These are phyloP conservation scores for Chrosomus eos DNA, from an alignment of 2,797 vertebrate genomes.

Conservation along the genomic window DNA sequence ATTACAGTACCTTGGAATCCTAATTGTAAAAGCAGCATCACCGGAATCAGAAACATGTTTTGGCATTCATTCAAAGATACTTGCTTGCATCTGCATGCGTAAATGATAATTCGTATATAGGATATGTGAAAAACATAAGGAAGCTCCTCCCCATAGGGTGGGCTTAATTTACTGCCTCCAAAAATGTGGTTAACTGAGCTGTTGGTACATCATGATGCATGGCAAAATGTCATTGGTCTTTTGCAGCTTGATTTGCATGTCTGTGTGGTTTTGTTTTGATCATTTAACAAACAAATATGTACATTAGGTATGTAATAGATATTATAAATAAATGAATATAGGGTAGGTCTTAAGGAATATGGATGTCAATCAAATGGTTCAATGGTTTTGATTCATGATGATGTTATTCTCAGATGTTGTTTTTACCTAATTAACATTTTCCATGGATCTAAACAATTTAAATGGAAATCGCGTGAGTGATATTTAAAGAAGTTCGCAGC, in stretches of 20 bases:
- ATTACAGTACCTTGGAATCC: constrained; percentile 69
- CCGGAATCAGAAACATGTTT: constrained; percentile 53
- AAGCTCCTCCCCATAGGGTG: constrained; percentile 41
- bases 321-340: not conserved
- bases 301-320: not conserved
- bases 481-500: not conserved
- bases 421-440: not conserved
- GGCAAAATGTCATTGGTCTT: not conserved
- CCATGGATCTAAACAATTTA: not conserved
- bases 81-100: not conserved
- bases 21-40: constrained; percentile 65
- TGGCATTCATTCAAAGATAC: constrained; percentile 20
- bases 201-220: not conserved
- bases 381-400: not conserved
- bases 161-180: not conserved
- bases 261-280: not conserved
- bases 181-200: constrained; percentile 36
- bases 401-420: not conserved
- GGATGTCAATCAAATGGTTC: not conserved
- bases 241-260: not conserved
- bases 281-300: not conserved
- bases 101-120: constrained; percentile 24
- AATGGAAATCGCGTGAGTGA: not conserved
- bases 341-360: not conserved
- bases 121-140: constrained; percentile 23